phyloP scores from a whole-genome alignment of 2,797 vertebrate genomes.

The Simalia tracyae region DNA sequence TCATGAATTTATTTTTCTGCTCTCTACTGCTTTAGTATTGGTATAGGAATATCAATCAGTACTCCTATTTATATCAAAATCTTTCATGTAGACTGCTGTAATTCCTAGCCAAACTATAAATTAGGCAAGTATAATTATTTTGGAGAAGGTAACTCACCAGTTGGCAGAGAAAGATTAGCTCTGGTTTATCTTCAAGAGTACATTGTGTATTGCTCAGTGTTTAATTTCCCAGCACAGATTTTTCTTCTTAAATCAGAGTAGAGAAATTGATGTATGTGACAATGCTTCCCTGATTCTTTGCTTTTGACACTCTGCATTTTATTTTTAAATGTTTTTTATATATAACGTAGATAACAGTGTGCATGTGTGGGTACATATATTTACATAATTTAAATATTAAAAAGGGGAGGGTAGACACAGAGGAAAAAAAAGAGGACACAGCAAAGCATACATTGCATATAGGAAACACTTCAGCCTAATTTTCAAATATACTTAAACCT shows the following conservation, averaged over 20 bases:
- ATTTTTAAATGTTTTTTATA: too few species aligned
- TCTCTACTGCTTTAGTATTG: neutral
- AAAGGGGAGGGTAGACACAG: too few species aligned
- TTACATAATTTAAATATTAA: too few species aligned
- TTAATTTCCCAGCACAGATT: neutral
- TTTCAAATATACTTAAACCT: too few species aligned
- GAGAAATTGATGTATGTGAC: neutral
- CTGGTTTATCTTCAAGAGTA: neutral
- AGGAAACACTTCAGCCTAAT: too few species aligned
- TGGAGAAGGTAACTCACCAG: neutral
- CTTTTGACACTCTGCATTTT: too few species aligned
- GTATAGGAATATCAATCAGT: neutral
- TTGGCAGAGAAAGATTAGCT: neutral
- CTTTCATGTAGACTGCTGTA: neutral
- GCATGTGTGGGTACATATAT: too few species aligned
- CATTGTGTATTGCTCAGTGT: neutral
- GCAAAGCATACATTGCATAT: too few species aligned
- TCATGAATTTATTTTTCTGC: neutral
- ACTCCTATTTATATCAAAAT: neutral
- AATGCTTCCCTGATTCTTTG: too few species aligned
- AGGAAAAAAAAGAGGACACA: too few species aligned
- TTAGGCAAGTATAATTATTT: constrained; percentile 2
- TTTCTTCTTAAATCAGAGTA: rapidly evolving
- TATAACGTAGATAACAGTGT: too few species aligned
- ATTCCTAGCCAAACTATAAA: neutral